Conservation (phyloP, 2,888 invertebrate species). For the Pilophorus perplexus region DNA sequence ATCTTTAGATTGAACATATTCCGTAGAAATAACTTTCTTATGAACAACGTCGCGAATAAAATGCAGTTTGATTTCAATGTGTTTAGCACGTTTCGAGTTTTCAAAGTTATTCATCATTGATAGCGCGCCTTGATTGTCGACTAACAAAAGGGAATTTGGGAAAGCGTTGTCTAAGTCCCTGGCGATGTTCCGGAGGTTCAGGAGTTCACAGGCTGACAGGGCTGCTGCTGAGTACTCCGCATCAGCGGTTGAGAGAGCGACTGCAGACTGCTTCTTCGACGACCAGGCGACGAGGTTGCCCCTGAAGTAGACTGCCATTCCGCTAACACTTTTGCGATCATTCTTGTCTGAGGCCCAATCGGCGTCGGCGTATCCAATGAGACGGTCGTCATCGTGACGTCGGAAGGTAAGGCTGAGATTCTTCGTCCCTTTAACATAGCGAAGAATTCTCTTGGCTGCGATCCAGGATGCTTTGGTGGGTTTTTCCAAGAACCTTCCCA, state of each 20-base stretch:
- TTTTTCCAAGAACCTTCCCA: conserved; percentile 42
- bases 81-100: background rate
- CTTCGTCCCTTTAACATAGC: background rate
- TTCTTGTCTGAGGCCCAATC: conserved; percentile 30
- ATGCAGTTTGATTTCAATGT: conserved; percentile 6
- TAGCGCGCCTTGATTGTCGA: background rate
- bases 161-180: background rate
- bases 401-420: background rate
- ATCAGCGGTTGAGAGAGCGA: background rate
- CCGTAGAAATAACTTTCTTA: background rate
- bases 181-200: background rate
- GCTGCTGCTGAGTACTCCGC: background rate
- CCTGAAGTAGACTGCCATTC: conserved; percentile 2
- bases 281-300: no score
- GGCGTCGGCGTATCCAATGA: conserved; percentile 14
- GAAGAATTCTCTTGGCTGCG: conserved; percentile 39
- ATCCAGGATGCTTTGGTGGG: conserved; percentile 38
- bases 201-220: background rate
- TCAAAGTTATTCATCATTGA: no score
- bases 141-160: background rate
- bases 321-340: conserved; percentile 29
- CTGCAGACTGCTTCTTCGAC: conserved; percentile 23
- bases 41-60: background rate
- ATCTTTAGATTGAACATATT: background rate
- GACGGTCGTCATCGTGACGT: background rate